phyloP scores from a whole-genome alignment of 2,888 invertebrate species.

The Smittia aterrima region DNA sequence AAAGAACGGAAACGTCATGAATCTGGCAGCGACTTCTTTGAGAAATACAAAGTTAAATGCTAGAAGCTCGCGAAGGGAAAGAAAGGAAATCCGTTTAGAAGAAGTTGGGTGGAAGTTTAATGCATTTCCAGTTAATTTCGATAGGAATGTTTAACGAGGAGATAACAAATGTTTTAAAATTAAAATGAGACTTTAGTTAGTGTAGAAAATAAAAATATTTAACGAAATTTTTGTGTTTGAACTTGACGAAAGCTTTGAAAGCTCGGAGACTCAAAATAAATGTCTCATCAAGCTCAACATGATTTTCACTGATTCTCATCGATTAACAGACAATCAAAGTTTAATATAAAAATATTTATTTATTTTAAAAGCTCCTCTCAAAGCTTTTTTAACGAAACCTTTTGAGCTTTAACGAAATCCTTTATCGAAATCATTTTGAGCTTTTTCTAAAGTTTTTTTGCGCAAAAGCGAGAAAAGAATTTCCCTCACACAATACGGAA shows the following conservation, averaged over 20 bases:
- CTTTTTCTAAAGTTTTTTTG: neutral
- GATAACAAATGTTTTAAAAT: neutral
- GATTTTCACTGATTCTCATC: too few relatives aligned
- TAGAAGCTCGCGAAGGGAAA: neutral
- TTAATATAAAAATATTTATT: too few relatives aligned
- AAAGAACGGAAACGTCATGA: conserved; percentile 31
- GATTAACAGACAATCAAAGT: too few relatives aligned
- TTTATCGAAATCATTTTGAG: neutral
- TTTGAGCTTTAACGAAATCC: neutral
- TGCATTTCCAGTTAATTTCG: too few relatives aligned
- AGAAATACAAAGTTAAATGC: neutral
- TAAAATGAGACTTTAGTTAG: neutral
- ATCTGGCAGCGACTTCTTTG: neutral
- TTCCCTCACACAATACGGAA: conserved; percentile 32
- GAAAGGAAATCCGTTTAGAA: conserved; percentile 32
- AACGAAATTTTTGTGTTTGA: too few relatives aligned
- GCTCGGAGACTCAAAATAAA: too few relatives aligned
- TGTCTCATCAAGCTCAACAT: too few relatives aligned
- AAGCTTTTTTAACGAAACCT: neutral
- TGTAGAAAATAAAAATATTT: neutral
- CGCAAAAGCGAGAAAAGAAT: neutral
- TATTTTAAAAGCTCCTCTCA: neutral
- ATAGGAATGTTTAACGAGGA: too few relatives aligned
- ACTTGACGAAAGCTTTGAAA: too few relatives aligned
- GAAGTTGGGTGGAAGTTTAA: neutral